Conservation (phyloP, 1,140 invertebrate genomes). For the Ericerus pela region DNA sequence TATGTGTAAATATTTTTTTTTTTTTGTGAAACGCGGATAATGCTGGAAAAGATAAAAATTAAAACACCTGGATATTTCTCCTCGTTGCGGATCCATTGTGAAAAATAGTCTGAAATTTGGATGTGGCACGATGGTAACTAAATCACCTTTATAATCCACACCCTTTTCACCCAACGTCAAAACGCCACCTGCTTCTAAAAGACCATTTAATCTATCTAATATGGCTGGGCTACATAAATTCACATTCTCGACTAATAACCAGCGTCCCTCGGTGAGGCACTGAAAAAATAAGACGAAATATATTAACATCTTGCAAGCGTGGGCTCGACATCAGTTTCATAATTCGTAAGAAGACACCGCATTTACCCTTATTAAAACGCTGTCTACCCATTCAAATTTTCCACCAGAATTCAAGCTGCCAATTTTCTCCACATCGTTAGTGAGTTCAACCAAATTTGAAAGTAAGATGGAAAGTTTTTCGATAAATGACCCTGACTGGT, state of each 20-base stretch:
- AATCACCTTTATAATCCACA: slow-evolving; percentile 47
- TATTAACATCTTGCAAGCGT: background rate
- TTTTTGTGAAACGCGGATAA: background rate
- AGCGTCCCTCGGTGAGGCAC: slow-evolving; percentile 68
- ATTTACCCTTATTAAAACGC: slow-evolving; percentile 65
- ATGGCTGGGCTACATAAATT: slow-evolving; percentile 95
- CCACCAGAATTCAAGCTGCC: slow-evolving; percentile 36
- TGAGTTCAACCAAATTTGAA: background rate
- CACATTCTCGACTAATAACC: slow-evolving; percentile 91
- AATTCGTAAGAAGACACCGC: too few relatives aligned
- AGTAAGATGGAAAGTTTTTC: background rate
- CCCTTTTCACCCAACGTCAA: slow-evolving; percentile 86
- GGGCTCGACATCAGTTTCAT: too few relatives aligned
- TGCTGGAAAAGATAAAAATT: slow-evolving; percentile 11
- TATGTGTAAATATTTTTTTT: background rate
- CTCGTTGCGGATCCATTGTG: slow-evolving; percentile 84
- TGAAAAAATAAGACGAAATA: slow-evolving; percentile 26
- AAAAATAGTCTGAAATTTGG: slow-evolving; percentile 85
- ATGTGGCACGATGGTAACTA: slow-evolving; percentile 67
- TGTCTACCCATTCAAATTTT: slow-evolving; percentile 97
- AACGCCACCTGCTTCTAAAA: slow-evolving; percentile 83
- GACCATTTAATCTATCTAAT: slow-evolving; percentile 84
- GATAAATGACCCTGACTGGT: too few relatives aligned
- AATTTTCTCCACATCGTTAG: background rate
- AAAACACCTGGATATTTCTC: slow-evolving; percentile 81